Base-by-base conservation (phyloP, 1,140 invertebrate species). In the Ceratosolen fusciceps region DNA sequence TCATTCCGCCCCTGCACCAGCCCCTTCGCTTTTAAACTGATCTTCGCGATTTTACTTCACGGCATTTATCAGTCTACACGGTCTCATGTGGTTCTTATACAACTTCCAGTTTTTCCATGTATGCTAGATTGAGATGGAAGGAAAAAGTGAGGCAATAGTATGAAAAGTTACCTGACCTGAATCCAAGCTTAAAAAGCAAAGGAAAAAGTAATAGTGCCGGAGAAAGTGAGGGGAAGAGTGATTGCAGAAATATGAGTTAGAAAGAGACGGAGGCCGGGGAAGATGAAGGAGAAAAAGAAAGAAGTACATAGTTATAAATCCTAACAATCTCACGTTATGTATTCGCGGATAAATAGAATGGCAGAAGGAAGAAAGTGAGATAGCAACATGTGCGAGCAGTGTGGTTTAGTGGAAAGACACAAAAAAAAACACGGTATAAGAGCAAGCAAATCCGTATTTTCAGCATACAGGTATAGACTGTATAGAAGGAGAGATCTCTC, bases 281-380 rank as follows among this genome's bases (percentile, higher is more conserved):
- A 43, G 12, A 43, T 7, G 49, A 52, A 16, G 10, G 54, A 43
- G 16, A 37, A n/a, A 43, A 76, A 29, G 54, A 10, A n/a, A 52
- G 31, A 67, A 56, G 37, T 68, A 52, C 19, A 76, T 29, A 68
- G 47, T 26, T 49, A 47, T 49, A 75, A 74, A 76, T 74, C 47
- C 1, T 19, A 3, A 58, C 72, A 58, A n/a, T 24, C 34, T 68
- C 14, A 12, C 31, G 1, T 43, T 68, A 43, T 47, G 37, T 26
- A 65, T 75, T 67, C 26, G 56, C 3, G 29, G 31, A 31, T 34
- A 58, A 49, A 49, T 58, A 9, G 16, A 65, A 29, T 26, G 47
- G 37, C 2, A 37, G 34, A 67, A 39, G 34, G 16, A 31, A 1
- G 24, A 72, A 24, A 49, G 29, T 49, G 26, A 47, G 39, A 70